A percentile compares a stretch with the other conserved stretches of the same genome.
These are phyloP conservation scores for Chionoecetes opilio DNA, from an alignment of 1,140 invertebrate species.

Conservation along the genomic window DNA sequence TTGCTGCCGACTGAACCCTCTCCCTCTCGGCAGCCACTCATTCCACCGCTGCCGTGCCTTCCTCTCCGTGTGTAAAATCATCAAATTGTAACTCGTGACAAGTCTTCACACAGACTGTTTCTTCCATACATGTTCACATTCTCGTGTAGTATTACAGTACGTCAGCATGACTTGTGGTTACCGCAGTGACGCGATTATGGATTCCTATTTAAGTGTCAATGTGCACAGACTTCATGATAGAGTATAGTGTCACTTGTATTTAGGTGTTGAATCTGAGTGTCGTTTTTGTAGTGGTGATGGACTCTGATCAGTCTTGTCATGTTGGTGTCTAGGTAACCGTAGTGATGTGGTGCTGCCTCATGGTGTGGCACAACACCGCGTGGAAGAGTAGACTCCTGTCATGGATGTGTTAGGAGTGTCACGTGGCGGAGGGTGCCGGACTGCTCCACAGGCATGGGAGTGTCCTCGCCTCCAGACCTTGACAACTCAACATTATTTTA, in stretches of 20 bases:
- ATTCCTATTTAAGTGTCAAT: conserved; percentile 8
- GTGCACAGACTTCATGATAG: not conserved
- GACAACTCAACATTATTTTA: too few species aligned
- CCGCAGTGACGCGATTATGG: not conserved
- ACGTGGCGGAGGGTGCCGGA: too few species aligned
- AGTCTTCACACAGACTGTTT: not conserved
- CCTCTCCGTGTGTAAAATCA: not conserved
- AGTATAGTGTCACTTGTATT: not conserved
- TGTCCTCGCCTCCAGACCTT: too few species aligned
- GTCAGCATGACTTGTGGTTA: not conserved
- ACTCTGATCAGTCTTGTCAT: not conserved
- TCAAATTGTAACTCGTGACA: not conserved
- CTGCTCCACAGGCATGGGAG: too few species aligned
- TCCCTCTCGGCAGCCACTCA: not conserved
- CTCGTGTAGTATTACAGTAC: too few species aligned
- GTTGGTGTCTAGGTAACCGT: not conserved
- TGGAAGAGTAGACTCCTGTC: too few species aligned
- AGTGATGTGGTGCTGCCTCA: too few species aligned
- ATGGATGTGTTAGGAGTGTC: too few species aligned
- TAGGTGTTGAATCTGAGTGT: not conserved
- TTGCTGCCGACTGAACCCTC: not conserved
- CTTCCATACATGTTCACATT: not conserved
- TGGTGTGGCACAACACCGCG: too few species aligned
- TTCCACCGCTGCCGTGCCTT: not conserved
- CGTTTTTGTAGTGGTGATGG: not conserved